phyloP scores from a whole-genome alignment of 1,140 invertebrate genomes.

The Lordiphosa mommai region DNA sequence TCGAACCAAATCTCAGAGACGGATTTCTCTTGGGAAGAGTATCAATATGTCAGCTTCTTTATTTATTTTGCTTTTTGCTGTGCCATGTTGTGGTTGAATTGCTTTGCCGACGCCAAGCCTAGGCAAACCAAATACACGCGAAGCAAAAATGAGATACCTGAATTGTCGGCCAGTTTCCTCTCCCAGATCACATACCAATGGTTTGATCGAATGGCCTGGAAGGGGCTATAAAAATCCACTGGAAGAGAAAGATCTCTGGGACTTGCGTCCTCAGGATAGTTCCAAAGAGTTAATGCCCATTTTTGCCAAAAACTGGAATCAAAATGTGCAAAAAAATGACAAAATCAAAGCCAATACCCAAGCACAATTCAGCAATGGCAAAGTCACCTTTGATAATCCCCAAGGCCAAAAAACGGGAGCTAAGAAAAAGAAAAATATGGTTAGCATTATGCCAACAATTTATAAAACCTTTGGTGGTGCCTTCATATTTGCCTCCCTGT shows the following conservation, averaged over 20 bases:
- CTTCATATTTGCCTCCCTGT: slow-evolving; percentile 89
- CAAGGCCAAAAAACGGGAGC: slow-evolving; percentile 32
- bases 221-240: slow-evolving; percentile 92
- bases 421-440: slow-evolving; percentile 80
- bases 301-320: slow-evolving; percentile 93
- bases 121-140: slow-evolving; percentile 85
- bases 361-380: slow-evolving; percentile 87
- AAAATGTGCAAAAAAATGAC: slow-evolving; percentile 82
- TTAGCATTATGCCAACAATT: slow-evolving; percentile 87
- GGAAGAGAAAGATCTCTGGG: slow-evolving; percentile 92
- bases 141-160: slow-evolving; percentile 92
- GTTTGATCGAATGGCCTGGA: slow-evolving; percentile 92
- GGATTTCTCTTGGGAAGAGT: slow-evolving; percentile 80
- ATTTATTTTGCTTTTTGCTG: slow-evolving; percentile 89
- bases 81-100: slow-evolving; percentile 89
- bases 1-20: slow-evolving; percentile 1
- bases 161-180: slow-evolving; percentile 91
- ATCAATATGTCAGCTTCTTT: slow-evolving; percentile 88
- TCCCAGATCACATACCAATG: slow-evolving; percentile 94
- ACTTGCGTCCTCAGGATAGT: slow-evolving; percentile 91
- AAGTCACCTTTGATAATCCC: slow-evolving; percentile 85
- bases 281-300: slow-evolving; percentile 88
- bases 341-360: slow-evolving; percentile 78
- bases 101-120: slow-evolving; percentile 88
- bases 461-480: slow-evolving; percentile 90